phyloP scores from a whole-genome alignment of 2,113 vertebrate species.

The Sebastes fasciatus region DNA sequence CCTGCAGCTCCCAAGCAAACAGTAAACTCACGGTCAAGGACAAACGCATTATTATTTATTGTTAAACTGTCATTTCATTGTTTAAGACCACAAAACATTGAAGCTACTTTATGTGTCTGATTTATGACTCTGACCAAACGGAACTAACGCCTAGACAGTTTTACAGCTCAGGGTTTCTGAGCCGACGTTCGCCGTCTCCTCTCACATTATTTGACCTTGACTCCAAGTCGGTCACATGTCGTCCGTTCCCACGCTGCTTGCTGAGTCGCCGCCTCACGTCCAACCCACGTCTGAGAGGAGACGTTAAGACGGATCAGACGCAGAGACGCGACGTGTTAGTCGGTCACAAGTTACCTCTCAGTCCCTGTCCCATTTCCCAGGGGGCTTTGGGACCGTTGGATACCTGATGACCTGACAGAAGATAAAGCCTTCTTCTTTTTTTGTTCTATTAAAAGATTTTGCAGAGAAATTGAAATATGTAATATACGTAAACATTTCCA shows the following conservation, averaged over 20 bases:
- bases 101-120: background rate
- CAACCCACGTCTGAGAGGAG: background rate
- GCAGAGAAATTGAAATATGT: background rate
- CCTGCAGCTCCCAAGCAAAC: conserved; percentile 1
- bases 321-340: background rate
- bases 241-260: conserved; percentile 27
- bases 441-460: too few relatives aligned
- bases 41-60: background rate
- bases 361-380: conserved; percentile 45
- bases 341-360: conserved; percentile 20
- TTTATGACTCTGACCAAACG: background rate
- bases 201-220: background rate
- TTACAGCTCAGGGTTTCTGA: background rate
- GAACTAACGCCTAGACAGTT: background rate
- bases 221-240: conserved; percentile 20
- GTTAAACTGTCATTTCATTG: background rate
- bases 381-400: conserved; percentile 40
- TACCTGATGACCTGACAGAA: background rate
- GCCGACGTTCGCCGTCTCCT: too few relatives aligned
- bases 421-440: background rate
- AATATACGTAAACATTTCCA: too few relatives aligned
- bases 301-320: conserved; percentile 12
- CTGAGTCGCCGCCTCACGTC: background rate
- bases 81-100: background rate
- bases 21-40: background rate